These are phyloP conservation scores for Epiblema foenella DNA, from an alignment of 2,888 invertebrate species.

Conservation along the genomic window DNA sequence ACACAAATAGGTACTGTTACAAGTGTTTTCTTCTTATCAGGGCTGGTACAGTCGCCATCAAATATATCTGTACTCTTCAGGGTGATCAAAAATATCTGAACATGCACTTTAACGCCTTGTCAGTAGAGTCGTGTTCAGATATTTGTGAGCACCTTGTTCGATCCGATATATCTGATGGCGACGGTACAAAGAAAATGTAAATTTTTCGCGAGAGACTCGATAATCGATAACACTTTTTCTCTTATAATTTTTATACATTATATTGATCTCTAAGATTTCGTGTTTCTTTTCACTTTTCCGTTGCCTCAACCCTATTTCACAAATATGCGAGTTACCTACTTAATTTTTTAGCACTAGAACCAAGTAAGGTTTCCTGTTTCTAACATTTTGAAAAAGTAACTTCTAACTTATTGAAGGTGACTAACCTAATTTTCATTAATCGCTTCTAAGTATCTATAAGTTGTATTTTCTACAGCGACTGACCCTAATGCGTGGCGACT, in stretches of 20 bases:
- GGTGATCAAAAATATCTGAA: too few relatives aligned
- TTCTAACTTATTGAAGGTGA: not conserved
- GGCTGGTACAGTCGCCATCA: too few relatives aligned
- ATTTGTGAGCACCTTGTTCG: too few relatives aligned
- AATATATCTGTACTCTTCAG: too few relatives aligned
- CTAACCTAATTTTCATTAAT: not conserved
- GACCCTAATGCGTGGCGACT: constrained; percentile 93
- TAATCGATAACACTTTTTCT: not conserved
- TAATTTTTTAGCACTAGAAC: too few relatives aligned
- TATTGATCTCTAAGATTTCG: not conserved
- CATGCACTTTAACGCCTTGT: too few relatives aligned
- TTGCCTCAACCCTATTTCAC: not conserved
- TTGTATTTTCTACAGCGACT: constrained; percentile 77
- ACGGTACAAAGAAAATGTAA: too few relatives aligned
- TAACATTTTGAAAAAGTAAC: not conserved
- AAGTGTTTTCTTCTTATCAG: not conserved
- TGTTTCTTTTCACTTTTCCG: not conserved
- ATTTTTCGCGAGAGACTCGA: too few relatives aligned
- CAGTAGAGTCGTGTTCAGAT: too few relatives aligned
- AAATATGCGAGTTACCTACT: not conserved
- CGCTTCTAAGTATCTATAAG: constrained; percentile 5
- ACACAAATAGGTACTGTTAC: not conserved
- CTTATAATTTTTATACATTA: not conserved
- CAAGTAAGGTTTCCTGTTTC: too few relatives aligned
- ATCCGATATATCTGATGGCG: too few relatives aligned